Evolutionary conservation across 2,888 invertebrate genomes (phyloP).

Genomic region (Rhagonycha lutea): DNA sequence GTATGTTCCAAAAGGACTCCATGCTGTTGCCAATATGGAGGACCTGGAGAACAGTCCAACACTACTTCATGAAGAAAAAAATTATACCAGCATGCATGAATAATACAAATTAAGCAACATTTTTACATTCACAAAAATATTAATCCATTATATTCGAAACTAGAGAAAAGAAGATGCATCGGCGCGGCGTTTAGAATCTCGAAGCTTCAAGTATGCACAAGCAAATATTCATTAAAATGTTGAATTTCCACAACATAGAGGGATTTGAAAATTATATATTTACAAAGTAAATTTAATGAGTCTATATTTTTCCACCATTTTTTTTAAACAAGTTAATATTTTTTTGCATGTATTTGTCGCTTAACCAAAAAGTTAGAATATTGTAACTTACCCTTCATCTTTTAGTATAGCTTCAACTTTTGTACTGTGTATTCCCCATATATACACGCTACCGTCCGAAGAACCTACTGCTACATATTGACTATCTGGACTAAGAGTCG

Average conservation of each 20-base stretch:
- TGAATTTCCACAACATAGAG: no score
- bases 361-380: not conserved
- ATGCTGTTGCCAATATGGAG: conserved; percentile 84
- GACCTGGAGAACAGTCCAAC: conserved; percentile 65
- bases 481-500: conserved; percentile 89
- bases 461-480: conserved; percentile 90
- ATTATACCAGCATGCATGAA: conserved; percentile 33
- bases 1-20: conserved; percentile 83
- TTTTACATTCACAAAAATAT: not conserved
- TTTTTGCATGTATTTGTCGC: not conserved
- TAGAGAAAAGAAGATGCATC: no score
- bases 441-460: conserved; percentile 85
- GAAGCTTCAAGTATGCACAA: no score
- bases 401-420: conserved; percentile 78
- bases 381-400: conserved; percentile 74
- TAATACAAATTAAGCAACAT: not conserved
- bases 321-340: not conserved
- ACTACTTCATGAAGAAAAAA: conserved; percentile 52
- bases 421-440: conserved; percentile 85
- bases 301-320: not conserved
- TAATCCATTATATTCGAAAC: no score
- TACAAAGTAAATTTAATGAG: not conserved
- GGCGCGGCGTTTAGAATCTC: no score
- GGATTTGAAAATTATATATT: not conserved
- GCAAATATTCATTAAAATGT: no score